A percentile compares a stretch with the other conserved stretches of the same genome.
Conservation (phyloP, 2,113 vertebrate genomes). For the Pseudolaguvia tuberculata region DNA sequence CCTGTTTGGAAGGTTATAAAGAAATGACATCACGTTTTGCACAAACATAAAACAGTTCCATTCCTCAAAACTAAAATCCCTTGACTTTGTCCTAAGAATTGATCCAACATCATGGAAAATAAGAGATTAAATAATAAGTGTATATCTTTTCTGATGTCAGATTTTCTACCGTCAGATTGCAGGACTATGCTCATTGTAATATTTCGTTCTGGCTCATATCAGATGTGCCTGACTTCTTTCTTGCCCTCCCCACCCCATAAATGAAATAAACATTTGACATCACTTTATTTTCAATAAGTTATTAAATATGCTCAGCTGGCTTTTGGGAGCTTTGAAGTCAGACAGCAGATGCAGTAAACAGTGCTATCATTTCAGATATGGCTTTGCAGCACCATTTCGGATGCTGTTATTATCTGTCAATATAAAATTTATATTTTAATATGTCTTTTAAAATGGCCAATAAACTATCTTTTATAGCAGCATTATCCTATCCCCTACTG, state of each 20-base stretch:
- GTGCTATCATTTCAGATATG: conserved; percentile 47
- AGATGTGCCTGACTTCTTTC: conserved; percentile 22
- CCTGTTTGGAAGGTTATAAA: neutral
- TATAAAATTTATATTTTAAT: conserved; percentile 51
- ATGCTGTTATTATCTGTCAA: conserved; percentile 41
- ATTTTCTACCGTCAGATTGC: neutral
- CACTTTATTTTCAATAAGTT: conserved; percentile 26
- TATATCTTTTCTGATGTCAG: neutral
- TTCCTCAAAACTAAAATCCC: neutral
- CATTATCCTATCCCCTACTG: conserved; percentile 50
- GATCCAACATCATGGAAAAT: neutral
- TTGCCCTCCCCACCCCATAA: neutral
- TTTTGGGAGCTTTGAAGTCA: conserved; percentile 44
- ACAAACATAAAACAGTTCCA: neutral
- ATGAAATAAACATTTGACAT: conserved; percentile 16
- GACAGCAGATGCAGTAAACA: conserved; percentile 34
- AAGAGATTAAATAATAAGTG: neutral
- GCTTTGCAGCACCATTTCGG: conserved; percentile 22
- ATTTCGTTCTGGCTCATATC: conserved; percentile 9
- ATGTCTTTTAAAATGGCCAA: conserved; percentile 51
- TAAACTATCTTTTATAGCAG: conserved; percentile 53
- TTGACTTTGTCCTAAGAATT: neutral
- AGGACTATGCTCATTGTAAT: neutral
- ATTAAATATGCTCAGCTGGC: conserved; percentile 28
- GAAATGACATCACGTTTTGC: neutral